These are phyloP conservation scores for Corythoichthys intestinalis DNA, from an alignment of 2,113 vertebrate genomes.

Conservation along the genomic window DNA sequence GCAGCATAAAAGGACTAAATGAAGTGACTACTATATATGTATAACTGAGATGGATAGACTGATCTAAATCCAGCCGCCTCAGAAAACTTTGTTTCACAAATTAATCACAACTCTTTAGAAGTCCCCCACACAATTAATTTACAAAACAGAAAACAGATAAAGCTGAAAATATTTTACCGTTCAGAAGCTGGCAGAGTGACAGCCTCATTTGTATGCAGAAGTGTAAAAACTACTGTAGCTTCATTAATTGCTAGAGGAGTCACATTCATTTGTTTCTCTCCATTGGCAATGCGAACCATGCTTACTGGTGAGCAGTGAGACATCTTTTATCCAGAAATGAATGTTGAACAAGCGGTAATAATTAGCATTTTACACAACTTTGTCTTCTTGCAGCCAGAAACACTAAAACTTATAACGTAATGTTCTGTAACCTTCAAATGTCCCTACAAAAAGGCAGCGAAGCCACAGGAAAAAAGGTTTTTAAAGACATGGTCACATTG, in stretches of 20 bases:
- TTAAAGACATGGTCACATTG: not conserved
- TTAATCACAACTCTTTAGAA: not conserved
- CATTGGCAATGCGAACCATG: not conserved
- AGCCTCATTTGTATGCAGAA: constrained; percentile 36
- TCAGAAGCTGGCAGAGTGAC: constrained; percentile 42
- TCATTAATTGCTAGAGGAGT: constrained; percentile 25
- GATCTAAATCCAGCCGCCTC: not conserved
- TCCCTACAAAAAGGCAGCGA: not conserved
- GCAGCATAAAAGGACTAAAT: not conserved
- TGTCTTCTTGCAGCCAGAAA: constrained; percentile 22
- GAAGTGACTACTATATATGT: constrained; percentile 16
- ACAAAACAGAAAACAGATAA: constrained; percentile 29
- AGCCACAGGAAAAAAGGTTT: not conserved
- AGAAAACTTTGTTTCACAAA: not conserved
- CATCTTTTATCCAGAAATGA: constrained; percentile 17
- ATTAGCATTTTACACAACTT: constrained; percentile 33
- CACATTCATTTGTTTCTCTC: constrained; percentile 20
- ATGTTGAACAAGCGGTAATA: constrained; percentile 12
- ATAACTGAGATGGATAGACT: not conserved
- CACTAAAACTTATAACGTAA: constrained; percentile 9
- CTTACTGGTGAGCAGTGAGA: not conserved
- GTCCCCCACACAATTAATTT: constrained; percentile 24
- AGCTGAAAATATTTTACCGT: constrained; percentile 1
- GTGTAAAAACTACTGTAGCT: constrained; percentile 11
- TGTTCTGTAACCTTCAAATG: not conserved